These are phyloP conservation scores for Spinus olivaceus DNA, from an alignment of 2,797 vertebrate species.

Conservation along the genomic window DNA sequence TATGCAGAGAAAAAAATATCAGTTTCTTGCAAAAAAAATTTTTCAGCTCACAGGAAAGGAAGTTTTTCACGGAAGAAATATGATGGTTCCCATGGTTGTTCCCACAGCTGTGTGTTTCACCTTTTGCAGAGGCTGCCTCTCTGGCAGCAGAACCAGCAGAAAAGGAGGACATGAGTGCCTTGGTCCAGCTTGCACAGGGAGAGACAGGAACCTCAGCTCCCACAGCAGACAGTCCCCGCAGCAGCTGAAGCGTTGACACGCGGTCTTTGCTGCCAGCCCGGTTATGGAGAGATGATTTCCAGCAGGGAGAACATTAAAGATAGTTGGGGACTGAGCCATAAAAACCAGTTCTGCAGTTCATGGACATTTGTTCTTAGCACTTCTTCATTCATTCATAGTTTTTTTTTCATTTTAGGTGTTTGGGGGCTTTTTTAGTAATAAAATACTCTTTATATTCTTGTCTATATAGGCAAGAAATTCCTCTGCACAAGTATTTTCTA, in stretches of 20 bases:
- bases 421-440: not conserved
- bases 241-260: not conserved
- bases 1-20: not conserved
- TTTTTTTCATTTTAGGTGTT: not conserved
- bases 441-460: not conserved
- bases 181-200: fast-evolving
- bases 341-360: not conserved
- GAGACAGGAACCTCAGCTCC: not conserved
- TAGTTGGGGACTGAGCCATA: not conserved
- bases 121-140: not conserved
- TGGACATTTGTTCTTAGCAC: not conserved
- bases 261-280: not conserved
- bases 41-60: not conserved
- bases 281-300: not conserved
- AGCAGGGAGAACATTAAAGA: slow-evolving; percentile 24
- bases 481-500: not conserved
- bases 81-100: not conserved
- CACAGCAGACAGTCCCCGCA: not conserved
- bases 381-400: not conserved
- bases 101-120: not conserved
- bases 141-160: not conserved
- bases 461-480: not conserved
- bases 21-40: not conserved
- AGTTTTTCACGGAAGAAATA: not conserved
- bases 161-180: not conserved